A percentile compares a stretch with the other conserved stretches of the same genome.
These are phyloP conservation scores for Leptarthrus brevirostris DNA, from an alignment of 2,888 invertebrate genomes.

Conservation along the genomic window DNA sequence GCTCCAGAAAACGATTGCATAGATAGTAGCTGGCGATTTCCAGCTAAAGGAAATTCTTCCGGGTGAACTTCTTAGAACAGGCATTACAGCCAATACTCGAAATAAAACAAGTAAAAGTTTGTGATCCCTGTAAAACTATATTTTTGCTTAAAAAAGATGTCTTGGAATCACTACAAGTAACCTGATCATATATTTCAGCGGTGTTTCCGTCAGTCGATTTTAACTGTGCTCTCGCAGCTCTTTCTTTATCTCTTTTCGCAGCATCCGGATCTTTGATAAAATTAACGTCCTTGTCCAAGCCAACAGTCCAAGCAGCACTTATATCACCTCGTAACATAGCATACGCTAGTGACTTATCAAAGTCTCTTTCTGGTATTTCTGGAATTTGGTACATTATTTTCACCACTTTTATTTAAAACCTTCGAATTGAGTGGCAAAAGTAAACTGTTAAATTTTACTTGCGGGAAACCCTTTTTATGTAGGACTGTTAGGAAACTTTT, in stretches of 20 bases:
- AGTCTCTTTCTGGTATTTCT: conserved; percentile 4
- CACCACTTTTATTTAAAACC: neutral
- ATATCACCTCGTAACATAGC: conserved; percentile 23
- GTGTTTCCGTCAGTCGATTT: conserved; percentile 55
- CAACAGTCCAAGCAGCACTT: conserved; percentile 2
- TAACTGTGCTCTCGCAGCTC: conserved; percentile 44
- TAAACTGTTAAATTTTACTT: neutral
- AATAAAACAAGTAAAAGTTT: conserved; percentile 74
- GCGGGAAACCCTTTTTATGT: neutral
- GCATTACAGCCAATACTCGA: conserved; percentile 75
- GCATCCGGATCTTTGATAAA: conserved; percentile 19
- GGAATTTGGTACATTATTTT: conserved; percentile 19
- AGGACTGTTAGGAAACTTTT: neutral
- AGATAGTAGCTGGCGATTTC: conserved; percentile 73
- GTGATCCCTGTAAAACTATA: conserved; percentile 74
- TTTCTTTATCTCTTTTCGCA: conserved; percentile 4
- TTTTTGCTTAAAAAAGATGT: too few relatives aligned
- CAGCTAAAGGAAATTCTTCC: conserved; percentile 74
- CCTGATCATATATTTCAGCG: conserved; percentile 56
- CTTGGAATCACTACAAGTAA: conserved; percentile 22
- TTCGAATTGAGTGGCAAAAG: neutral
- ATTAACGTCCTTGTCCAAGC: neutral
- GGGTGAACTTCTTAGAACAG: conserved; percentile 71
- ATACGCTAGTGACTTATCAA: conserved; percentile 9
- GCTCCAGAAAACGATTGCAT: conserved; percentile 75